These are phyloP conservation scores for Macroramphosus scolopax DNA, from an alignment of 2,797 vertebrate species.

Conservation along the genomic window DNA sequence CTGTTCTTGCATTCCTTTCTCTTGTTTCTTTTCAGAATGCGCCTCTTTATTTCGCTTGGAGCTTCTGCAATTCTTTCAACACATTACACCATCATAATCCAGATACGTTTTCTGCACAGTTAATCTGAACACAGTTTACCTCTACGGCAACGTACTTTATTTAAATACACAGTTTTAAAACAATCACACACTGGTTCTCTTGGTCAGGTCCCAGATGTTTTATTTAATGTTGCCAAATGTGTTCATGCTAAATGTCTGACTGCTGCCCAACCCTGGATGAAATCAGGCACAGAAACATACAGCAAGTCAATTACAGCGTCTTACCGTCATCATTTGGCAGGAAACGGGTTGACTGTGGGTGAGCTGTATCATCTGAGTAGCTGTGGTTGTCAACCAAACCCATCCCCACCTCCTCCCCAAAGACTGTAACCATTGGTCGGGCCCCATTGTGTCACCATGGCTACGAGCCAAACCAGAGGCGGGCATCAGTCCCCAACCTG, in stretches of 20 bases:
- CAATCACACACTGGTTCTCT: constrained; percentile 31
- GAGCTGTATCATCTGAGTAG: constrained; percentile 55
- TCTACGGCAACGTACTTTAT: constrained; percentile 14
- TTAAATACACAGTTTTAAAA: constrained; percentile 23
- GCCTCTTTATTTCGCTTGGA: constrained; percentile 19
- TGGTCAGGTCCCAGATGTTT: constrained; percentile 22
- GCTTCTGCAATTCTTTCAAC: constrained; percentile 31
- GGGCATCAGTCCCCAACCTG: constrained; percentile 64
- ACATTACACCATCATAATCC: constrained; percentile 21
- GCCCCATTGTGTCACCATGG: constrained; percentile 54
- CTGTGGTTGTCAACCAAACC: constrained; percentile 52
- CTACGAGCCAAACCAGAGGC: constrained; percentile 59
- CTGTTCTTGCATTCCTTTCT: neutral
- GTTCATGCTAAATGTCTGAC: constrained; percentile 28
- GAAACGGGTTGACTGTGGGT: constrained; percentile 55
- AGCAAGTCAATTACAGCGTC: constrained; percentile 41
- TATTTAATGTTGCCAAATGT: constrained; percentile 32
- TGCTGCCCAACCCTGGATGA: constrained; percentile 14
- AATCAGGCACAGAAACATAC: constrained; percentile 26
- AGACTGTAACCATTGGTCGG: constrained; percentile 42
- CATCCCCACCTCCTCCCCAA: constrained; percentile 26
- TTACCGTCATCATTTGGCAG: constrained; percentile 61
- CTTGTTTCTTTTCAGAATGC: neutral
- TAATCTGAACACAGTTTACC: too few relatives aligned
- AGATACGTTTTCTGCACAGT: too few relatives aligned